phyloP scores from a whole-genome alignment of 1,140 invertebrate genomes.

The Philotrypesis tridentata region DNA sequence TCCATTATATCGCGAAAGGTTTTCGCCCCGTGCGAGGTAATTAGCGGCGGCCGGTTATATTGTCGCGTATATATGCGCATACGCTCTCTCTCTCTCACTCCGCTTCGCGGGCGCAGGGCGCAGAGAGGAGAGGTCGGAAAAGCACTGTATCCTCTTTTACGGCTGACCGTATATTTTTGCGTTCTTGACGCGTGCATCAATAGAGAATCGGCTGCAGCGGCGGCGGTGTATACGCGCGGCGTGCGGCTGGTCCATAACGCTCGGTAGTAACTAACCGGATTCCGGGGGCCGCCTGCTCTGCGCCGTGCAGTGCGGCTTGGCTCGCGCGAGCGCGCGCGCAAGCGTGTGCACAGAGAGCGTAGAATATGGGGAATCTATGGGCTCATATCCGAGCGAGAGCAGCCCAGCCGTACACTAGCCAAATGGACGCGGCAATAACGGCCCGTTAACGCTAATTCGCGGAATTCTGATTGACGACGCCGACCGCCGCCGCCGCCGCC shows the following conservation, averaged over 20 bases:
- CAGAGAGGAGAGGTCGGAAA: constrained; percentile 8
- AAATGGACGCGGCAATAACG: constrained; percentile 75
- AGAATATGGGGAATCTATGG: constrained; percentile 73
- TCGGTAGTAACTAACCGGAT: constrained; percentile 73
- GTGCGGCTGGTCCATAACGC: constrained; percentile 64
- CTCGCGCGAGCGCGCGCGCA: constrained; percentile 62
- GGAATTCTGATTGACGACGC: constrained; percentile 74
- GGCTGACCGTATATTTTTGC: constrained; percentile 29
- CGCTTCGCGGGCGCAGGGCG: too few species aligned
- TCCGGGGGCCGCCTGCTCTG: constrained; percentile 67
- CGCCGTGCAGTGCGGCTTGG: constrained; percentile 31
- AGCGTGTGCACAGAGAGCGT: constrained; percentile 61
- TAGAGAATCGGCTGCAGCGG: constrained; percentile 54
- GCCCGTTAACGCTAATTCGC: constrained; percentile 75
- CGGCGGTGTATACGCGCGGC: constrained; percentile 64
- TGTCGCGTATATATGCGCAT: neutral
- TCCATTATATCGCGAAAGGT: constrained; percentile 24
- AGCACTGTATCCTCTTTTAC: constrained; percentile 43
- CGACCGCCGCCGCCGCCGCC: constrained; percentile 56
- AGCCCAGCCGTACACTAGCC: constrained; percentile 71
- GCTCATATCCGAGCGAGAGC: constrained; percentile 65
- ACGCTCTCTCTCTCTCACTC: neutral
- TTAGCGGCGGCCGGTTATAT: constrained; percentile 22
- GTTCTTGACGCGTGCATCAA: constrained; percentile 43
- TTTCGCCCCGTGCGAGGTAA: constrained; percentile 30